Percentiles rank a stretch among this genome's conserved stretches.
Conservation (phyloP, 2,888 invertebrate genomes). For the Drosophila pseudotakahashii region DNA sequence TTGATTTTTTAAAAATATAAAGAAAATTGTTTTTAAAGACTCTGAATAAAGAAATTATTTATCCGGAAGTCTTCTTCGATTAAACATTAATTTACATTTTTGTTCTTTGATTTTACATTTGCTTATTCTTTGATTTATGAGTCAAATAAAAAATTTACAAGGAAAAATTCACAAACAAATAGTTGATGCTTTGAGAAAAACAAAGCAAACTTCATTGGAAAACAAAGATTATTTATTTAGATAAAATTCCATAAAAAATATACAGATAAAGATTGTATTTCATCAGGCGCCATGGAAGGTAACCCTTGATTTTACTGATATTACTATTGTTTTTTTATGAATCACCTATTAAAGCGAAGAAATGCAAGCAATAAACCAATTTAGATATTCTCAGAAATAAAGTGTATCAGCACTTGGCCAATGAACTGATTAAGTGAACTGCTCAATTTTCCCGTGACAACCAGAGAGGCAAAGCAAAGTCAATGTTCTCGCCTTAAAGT, state of each 20-base stretch:
- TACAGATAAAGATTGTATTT: constrained; percentile 2
- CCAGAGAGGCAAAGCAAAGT: constrained; percentile 9
- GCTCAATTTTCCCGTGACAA: constrained; percentile 7
- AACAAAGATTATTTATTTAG: background rate
- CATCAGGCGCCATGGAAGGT: background rate
- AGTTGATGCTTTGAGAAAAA: background rate
- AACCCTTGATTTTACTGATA: background rate
- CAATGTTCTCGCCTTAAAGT: constrained; percentile 39
- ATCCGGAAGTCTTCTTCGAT: background rate
- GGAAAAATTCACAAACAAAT: background rate
- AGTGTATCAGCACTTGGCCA: constrained; percentile 14
- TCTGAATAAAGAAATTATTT: background rate
- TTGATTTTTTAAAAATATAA: background rate
- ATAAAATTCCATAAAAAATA: background rate
- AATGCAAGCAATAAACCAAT: constrained; percentile 15
- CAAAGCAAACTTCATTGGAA: background rate
- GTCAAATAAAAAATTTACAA: background rate
- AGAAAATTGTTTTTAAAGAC: too few relatives aligned
- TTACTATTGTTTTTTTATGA: constrained; percentile 5
- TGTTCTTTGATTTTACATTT: background rate
- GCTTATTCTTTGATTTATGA: background rate
- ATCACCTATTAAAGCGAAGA: constrained; percentile 10
- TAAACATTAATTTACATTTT: background rate
- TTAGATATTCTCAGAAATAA: constrained; percentile 19
- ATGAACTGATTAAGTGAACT: constrained; percentile 26